Conservation (phyloP, 2,888 invertebrate genomes). For the Ophion ventricosus region DNA sequence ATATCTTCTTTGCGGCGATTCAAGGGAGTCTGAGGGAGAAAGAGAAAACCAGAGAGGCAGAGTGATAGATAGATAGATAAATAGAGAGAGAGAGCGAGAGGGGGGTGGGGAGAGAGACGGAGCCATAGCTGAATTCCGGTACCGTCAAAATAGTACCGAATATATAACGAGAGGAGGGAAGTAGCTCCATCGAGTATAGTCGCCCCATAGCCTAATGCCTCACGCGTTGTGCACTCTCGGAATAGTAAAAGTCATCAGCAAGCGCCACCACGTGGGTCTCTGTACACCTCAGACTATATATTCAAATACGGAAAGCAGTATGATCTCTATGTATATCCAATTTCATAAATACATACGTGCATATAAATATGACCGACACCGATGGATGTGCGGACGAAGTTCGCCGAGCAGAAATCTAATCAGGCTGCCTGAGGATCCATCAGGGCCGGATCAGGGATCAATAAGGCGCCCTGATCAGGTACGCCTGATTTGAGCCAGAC, state of each 20-base stretch:
- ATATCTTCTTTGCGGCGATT: conserved; percentile 42
- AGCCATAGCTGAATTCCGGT: conserved; percentile 18
- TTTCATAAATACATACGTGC: neutral
- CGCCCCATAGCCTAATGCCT: conserved; percentile 49
- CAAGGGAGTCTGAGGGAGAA: neutral
- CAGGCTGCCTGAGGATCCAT: too few species aligned
- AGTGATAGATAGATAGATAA: conserved; percentile 18
- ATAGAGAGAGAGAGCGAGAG: neutral
- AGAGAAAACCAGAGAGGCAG: conserved; percentile 7
- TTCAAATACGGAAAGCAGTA: neutral
- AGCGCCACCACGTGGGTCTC: conserved; percentile 60
- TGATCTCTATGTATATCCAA: neutral
- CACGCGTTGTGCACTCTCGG: conserved; percentile 66
- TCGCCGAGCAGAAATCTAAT: too few species aligned
- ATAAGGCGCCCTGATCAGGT: too few species aligned
- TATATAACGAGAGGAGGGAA: conserved; percentile 29
- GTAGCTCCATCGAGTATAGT: conserved; percentile 34
- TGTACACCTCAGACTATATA: conserved; percentile 14
- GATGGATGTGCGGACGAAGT: too few species aligned
- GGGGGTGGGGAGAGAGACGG: neutral
- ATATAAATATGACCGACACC: neutral
- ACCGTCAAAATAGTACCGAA: conserved; percentile 18
- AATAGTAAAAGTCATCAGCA: conserved; percentile 58
- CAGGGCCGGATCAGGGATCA: too few species aligned
- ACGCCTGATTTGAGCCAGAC: too few species aligned